Percentiles rank a stretch among this genome's conserved stretches.
Conservation (phyloP, 30 jellyfish, hydroid and myxozoan species). For the Aurelia aurita region DNA sequence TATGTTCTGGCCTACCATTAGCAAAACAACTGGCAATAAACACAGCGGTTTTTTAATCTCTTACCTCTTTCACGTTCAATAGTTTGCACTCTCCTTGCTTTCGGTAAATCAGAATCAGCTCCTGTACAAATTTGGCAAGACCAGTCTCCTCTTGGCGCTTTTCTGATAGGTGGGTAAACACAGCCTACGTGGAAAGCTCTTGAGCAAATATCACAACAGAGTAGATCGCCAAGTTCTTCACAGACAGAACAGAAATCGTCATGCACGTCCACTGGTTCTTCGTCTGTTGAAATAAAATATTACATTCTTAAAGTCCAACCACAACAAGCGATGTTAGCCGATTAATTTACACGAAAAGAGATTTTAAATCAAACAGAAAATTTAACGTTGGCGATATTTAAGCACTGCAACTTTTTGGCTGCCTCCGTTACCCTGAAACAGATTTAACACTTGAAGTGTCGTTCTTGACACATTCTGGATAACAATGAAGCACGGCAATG, state of each 20-base stretch:
- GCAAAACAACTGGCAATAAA: neutral
- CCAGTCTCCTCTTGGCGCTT: constrained; percentile 94
- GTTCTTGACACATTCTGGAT: too few species aligned
- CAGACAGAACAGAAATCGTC: constrained; percentile 91
- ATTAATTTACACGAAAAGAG: too few species aligned
- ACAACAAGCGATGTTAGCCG: too few species aligned
- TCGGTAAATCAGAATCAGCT: constrained; percentile 87
- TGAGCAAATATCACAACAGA: constrained; percentile 92
- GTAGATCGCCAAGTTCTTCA: constrained; percentile 78
- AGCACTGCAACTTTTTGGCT: too few species aligned
- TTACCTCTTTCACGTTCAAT: constrained; percentile 77
- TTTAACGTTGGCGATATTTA: too few species aligned
- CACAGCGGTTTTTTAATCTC: neutral
- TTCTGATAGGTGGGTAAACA: constrained; percentile 90
- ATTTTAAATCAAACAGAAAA: too few species aligned
- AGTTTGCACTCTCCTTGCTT: constrained; percentile 80
- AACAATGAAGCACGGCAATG: too few species aligned
- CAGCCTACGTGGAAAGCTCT: constrained; percentile 84
- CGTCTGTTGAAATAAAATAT: constrained; percentile 5
- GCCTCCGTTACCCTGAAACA: too few species aligned
- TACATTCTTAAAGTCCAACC: too few species aligned
- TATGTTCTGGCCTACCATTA: too few species aligned
- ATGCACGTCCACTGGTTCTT: constrained; percentile 75
- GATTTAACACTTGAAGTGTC: too few species aligned
- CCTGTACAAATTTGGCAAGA: constrained; percentile 94